Percentiles rank a stretch among this genome's conserved stretches.
Conservation (phyloP, 2,888 invertebrate species). For the Sminthurinus aureus region DNA sequence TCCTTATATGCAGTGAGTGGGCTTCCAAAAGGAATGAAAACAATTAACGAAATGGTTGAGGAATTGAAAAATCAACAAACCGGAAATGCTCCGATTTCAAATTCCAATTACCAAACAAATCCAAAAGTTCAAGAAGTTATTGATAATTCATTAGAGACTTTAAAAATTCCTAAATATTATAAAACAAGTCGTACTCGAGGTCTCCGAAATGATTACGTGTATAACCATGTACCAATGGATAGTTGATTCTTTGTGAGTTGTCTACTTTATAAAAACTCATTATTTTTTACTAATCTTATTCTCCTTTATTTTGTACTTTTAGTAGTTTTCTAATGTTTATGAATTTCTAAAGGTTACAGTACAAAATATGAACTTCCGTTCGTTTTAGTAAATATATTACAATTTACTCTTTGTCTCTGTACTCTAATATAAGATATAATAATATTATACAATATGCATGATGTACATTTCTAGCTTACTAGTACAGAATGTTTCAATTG, state of each 20-base stretch:
- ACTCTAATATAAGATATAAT: no score
- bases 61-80: not conserved
- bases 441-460: no score
- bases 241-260: not conserved
- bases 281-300: not conserved
- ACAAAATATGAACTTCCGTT: not conserved
- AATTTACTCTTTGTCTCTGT: no score
- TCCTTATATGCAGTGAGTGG: not conserved
- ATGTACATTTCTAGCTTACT: no score
- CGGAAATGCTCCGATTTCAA: not conserved
- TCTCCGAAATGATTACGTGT: constrained; percentile 14
- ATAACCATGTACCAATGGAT: not conserved
- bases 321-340: not conserved
- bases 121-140: not conserved
- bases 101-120: not conserved
- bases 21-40: constrained; percentile 6
- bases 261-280: not conserved
- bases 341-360: not conserved
- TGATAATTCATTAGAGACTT: not conserved
- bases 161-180: constrained; percentile 7
- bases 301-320: not conserved
- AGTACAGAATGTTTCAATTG: no score
- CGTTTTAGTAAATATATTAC: no score
- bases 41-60: not conserved
- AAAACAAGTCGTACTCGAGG: not conserved